These are phyloP conservation scores for Tenthredo distinguenda DNA, from an alignment of 2,888 invertebrate genomes.

Conservation along the genomic window DNA sequence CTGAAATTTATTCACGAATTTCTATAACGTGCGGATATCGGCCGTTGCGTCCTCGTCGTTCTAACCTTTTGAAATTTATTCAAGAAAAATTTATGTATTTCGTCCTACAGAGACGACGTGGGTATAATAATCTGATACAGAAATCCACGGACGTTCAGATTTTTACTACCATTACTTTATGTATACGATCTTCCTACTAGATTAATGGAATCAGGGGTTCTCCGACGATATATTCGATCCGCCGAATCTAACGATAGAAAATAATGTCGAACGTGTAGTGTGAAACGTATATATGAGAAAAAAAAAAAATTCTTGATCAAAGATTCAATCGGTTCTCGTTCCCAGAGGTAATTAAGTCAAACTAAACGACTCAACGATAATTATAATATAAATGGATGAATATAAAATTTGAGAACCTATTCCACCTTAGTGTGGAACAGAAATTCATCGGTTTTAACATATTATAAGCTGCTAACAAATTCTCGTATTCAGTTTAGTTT, in stretches of 20 bases:
- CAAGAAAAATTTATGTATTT: constrained; percentile 9
- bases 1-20: neutral
- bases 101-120: neutral
- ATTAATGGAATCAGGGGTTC: neutral
- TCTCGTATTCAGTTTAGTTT: too few relatives aligned
- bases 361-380: neutral
- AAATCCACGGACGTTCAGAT: neutral
- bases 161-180: neutral
- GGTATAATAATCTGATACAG: neutral
- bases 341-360: neutral
- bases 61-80: constrained; percentile 6
- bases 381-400: neutral
- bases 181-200: neutral
- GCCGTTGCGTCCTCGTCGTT: neutral
- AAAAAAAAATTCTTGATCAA: neutral
- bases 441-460: too few relatives aligned
- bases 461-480: too few relatives aligned
- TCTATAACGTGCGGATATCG: neutral
- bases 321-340: neutral
- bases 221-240: neutral
- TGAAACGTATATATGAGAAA: neutral
- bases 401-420: neutral
- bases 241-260: neutral
- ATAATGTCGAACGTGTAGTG: neutral
- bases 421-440: too few relatives aligned